Conservation (phyloP, 1,140 invertebrate genomes). For the Micrasema longulum region DNA sequence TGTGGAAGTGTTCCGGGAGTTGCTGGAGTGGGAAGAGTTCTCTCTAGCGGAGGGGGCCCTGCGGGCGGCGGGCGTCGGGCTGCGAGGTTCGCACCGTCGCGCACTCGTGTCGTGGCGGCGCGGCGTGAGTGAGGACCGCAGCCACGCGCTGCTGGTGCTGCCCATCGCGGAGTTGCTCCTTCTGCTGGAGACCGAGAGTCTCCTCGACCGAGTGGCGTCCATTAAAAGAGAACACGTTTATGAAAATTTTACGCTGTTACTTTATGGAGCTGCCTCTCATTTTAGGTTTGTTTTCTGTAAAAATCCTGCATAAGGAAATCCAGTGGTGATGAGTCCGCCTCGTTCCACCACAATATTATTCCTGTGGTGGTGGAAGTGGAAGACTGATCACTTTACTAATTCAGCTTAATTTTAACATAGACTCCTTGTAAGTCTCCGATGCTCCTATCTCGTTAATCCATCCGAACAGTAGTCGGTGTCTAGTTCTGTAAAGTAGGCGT, state of each 20-base stretch:
- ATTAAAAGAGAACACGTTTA: slow-evolving; percentile 42
- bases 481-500: too few relatives aligned
- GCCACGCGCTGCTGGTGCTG: slow-evolving; percentile 56
- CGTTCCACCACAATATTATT: too few relatives aligned
- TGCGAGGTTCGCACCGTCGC: neutral
- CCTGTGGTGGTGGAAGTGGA: too few relatives aligned
- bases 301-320: too few relatives aligned
- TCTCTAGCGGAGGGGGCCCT: neutral
- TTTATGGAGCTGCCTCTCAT: slow-evolving; percentile 59
- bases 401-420: too few relatives aligned
- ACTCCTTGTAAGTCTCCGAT: too few relatives aligned
- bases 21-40: slow-evolving; percentile 3
- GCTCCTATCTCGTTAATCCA: too few relatives aligned
- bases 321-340: too few relatives aligned
- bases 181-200: slow-evolving; percentile 41
- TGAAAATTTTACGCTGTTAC: slow-evolving; percentile 56
- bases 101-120: neutral
- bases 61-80: neutral
- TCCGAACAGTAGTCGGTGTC: too few relatives aligned
- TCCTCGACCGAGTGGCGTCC: slow-evolving; percentile 51
- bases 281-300: too few relatives aligned
- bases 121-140: slow-evolving; percentile 41
- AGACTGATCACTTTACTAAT: too few relatives aligned
- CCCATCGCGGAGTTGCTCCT: slow-evolving; percentile 53
- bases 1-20: neutral